Evolutionary conservation across 1,140 invertebrate species (phyloP).

Genomic region (Aphaenogaster rudis): DNA sequence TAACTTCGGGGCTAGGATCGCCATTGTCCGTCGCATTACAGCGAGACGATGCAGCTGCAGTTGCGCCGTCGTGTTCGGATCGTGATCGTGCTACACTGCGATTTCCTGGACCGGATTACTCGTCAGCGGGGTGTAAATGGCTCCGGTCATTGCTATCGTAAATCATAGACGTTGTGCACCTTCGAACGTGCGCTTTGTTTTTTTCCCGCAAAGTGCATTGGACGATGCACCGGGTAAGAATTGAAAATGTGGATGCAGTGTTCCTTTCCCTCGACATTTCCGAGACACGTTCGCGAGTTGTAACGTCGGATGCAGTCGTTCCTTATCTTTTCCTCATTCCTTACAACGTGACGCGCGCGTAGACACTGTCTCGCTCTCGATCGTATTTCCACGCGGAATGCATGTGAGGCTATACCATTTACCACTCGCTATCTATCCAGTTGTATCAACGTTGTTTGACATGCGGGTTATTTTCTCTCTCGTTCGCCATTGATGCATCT

Average conservation of each 20-base stretch:
- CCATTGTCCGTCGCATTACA: neutral
- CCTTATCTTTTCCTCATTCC: constrained; percentile 2
- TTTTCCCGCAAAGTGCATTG: constrained; percentile 24
- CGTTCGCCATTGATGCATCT: constrained; percentile 13
- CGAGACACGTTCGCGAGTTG: constrained; percentile 15
- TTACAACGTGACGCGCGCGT: neutral
- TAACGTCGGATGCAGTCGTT: neutral
- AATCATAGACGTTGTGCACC: constrained; percentile 74
- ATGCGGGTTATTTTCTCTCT: neutral
- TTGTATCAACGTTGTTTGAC: constrained; percentile 2
- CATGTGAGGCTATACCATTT: neutral
- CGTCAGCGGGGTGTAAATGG: constrained; percentile 82
- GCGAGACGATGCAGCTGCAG: constrained; percentile 26
- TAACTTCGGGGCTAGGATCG: neutral
- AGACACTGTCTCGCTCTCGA: neutral
- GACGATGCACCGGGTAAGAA: neutral
- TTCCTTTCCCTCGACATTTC: neutral
- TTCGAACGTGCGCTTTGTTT: constrained; percentile 25
- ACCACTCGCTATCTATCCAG: neutral
- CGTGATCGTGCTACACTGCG: constrained; percentile 58
- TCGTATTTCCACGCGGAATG: neutral
- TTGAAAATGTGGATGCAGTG: neutral
- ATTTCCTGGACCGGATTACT: constrained; percentile 79
- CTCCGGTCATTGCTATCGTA: constrained; percentile 77
- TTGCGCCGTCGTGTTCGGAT: constrained; percentile 48